These are phyloP conservation scores for Caranx melampygus DNA, from an alignment of 2,113 vertebrate species.

Conservation along the genomic window DNA sequence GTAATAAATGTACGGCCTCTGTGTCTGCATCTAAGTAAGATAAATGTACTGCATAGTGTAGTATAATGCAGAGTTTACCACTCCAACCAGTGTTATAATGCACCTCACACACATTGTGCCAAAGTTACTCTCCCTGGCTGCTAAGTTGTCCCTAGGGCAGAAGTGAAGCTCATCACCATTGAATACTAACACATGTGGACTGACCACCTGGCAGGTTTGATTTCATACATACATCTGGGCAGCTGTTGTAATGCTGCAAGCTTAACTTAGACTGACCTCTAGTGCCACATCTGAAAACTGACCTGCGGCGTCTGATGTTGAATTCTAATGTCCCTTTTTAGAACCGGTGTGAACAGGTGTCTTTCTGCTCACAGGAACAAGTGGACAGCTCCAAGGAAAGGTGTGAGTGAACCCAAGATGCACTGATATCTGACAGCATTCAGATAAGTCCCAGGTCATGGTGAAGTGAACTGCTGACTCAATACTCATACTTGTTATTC, in stretches of 20 bases:
- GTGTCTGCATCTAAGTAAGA: not conserved
- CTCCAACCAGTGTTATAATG: constrained; percentile 17
- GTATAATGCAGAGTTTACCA: not conserved
- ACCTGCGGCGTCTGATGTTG: not conserved
- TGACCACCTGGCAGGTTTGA: not conserved
- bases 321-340: not conserved
- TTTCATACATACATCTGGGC: not conserved
- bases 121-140: constrained; percentile 41
- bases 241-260: not conserved
- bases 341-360: too few species aligned
- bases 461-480: too few species aligned
- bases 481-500: too few species aligned
- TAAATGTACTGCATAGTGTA: not conserved
- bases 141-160: not conserved
- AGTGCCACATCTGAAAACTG: not conserved
- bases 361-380: too few species aligned
- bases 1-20: not conserved
- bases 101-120: constrained; percentile 16
- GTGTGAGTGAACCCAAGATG: too few species aligned
- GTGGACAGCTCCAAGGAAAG: too few species aligned
- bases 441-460: too few species aligned
- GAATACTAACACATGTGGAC: not conserved
- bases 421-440: too few species aligned
- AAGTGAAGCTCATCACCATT: constrained; percentile 1
- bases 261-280: not conserved